Percentiles rank a stretch among this genome's conserved stretches.
Evolutionary conservation across 2,888 invertebrate genomes (phyloP).

Genomic region (Athalia circularis): DNA sequence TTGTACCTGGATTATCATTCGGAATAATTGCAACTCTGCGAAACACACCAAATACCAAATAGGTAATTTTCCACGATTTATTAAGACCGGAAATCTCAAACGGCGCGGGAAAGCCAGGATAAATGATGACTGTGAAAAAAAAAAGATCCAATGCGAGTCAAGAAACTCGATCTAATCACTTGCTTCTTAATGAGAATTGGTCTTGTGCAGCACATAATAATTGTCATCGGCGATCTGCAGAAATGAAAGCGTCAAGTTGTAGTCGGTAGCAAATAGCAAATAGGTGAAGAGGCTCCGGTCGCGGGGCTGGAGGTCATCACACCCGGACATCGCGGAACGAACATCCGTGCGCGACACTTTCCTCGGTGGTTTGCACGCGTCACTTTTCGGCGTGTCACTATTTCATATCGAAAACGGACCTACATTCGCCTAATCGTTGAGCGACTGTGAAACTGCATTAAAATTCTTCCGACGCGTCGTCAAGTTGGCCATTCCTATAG

Average conservation of each 20-base stretch:
- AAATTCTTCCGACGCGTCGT: slow-evolving; percentile 51
- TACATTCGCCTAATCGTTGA: slow-evolving; percentile 46
- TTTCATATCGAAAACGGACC: slow-evolving; percentile 45
- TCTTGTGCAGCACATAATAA: too few species aligned
- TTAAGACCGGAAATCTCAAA: too few species aligned
- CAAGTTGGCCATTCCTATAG: slow-evolving; percentile 6
- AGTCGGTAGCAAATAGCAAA: slow-evolving; percentile 3
- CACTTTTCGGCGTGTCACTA: slow-evolving; percentile 45
- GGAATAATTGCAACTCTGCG: slow-evolving; percentile 31
- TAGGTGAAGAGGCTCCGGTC: not conserved
- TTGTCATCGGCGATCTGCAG: too few species aligned
- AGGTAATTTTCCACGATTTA: not conserved
- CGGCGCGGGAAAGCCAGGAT: too few species aligned
- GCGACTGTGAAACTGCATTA: slow-evolving; percentile 52
- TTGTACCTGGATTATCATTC: slow-evolving; percentile 18
- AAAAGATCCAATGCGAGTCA: too few species aligned
- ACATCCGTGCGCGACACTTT: slow-evolving; percentile 48
- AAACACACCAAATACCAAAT: not conserved
- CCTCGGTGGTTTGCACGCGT: slow-evolving; percentile 43
- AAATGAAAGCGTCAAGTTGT: not conserved
- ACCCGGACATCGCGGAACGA: slow-evolving; percentile 53
- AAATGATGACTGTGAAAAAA: too few species aligned
- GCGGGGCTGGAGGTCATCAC: slow-evolving; percentile 52
- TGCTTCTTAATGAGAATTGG: too few species aligned
- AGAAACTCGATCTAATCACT: too few species aligned